Evolutionary conservation across 2,113 vertebrate genomes (phyloP).

Genomic region (Lates calcarifer): DNA sequence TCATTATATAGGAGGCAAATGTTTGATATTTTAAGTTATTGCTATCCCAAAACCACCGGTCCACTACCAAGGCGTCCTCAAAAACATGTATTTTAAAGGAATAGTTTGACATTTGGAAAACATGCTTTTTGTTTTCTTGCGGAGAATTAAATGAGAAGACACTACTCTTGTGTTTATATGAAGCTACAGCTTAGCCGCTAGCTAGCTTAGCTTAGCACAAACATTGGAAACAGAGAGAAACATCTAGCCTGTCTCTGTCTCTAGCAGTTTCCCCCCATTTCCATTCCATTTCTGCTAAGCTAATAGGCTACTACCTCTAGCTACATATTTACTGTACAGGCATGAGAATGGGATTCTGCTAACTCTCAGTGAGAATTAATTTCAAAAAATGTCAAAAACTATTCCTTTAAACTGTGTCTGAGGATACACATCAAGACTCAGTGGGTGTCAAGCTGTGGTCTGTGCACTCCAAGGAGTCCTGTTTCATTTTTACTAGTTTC

Average conservation of each 20-base stretch:
- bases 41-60: neutral
- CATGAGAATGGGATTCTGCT: no score
- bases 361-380: no score
- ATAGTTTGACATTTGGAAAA: neutral
- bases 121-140: neutral
- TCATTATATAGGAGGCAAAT: neutral
- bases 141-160: neutral
- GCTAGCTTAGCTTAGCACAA: slow-evolving; percentile 7
- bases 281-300: neutral
- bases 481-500: neutral
- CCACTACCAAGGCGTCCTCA: neutral
- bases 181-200: neutral
- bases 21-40: neutral
- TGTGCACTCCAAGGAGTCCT: no score
- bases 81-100: neutral
- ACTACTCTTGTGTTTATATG: neutral
- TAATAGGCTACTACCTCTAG: neutral
- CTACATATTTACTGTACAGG: no score
- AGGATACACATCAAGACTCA: neutral
- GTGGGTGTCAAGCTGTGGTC: no score
- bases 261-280: neutral
- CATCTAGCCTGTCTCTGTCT: neutral
- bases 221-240: neutral
- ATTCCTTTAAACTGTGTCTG: neutral
- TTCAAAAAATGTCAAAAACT: neutral